Percentiles rank a stretch among this genome's conserved stretches.
phyloP scores from a whole-genome alignment of 2,113 vertebrate genomes.

The Nothocercus nigrocapillus region DNA sequence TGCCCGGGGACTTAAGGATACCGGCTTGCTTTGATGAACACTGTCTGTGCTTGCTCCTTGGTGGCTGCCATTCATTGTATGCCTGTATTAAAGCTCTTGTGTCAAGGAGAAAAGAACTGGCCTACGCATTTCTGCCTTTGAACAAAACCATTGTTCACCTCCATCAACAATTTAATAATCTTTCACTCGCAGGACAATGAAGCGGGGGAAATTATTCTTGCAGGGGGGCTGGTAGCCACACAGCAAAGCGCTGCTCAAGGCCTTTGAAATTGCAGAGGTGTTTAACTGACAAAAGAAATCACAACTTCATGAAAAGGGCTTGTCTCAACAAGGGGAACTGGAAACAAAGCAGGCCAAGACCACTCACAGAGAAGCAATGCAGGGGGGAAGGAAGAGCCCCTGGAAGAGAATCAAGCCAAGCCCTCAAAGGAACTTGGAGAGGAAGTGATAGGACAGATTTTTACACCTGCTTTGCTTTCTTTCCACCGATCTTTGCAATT shows the following conservation, averaged over 20 bases:
- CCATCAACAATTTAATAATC: conserved; percentile 71
- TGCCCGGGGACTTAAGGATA: neutral
- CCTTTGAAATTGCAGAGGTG: conserved; percentile 49
- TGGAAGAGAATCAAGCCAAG: conserved; percentile 26
- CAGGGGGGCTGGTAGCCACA: neutral
- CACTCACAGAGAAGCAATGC: neutral
- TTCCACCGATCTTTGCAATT: neutral
- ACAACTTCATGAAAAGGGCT: conserved; percentile 25
- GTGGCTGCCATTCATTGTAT: conserved; percentile 40
- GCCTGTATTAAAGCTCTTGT: conserved; percentile 30
- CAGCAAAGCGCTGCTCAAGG: neutral
- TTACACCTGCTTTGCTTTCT: neutral
- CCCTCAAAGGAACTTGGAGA: neutral
- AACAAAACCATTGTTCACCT: conserved; percentile 54
- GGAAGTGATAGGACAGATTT: conserved; percentile 1
- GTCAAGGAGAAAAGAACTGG: conserved; percentile 59
- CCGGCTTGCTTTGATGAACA: neutral
- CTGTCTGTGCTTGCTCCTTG: neutral
- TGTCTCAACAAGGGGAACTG: neutral
- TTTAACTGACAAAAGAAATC: conserved; percentile 40
- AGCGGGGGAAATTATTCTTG: conserved; percentile 17
- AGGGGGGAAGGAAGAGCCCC: conserved; percentile 20
- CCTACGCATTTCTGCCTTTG: conserved; percentile 36
- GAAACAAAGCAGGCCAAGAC: conserved; percentile 14
- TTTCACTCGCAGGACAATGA: conserved; percentile 52